Evolutionary conservation across 2,888 invertebrate species (phyloP), one percentile per base, ranked within the genome.

Genomic region (Laothoe populi): DNA sequence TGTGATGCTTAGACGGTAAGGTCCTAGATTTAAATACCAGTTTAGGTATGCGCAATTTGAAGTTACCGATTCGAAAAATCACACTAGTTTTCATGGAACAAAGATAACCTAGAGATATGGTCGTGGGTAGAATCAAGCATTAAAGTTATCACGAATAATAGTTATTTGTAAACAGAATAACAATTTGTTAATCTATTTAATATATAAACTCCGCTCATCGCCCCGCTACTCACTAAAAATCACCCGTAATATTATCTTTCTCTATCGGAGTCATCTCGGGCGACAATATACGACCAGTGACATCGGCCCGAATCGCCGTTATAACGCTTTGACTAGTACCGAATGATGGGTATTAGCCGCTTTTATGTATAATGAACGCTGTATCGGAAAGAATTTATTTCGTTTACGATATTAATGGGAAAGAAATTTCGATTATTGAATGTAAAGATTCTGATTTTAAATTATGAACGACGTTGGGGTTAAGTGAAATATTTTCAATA

Each of bases 221-320:
- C 86, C 77, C 61, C 76, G 66, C 79, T 66, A 42, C 65, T 74
- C 61, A 77, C 68, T 11, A n/a, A 64, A 64, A 19, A 60, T 58
- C 10, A 58, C 44, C 62, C 71, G 68, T 63, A 65, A 75, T 68
- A 80, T 81, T 79, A 83, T 83, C 82, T 84, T 79, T 77, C 79
- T 76, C 80, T 90, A 92, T 92, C 90, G 73, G 71, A 86, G 82
- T 82, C 83, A 90, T 92, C 90, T 90, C 80, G 75, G 86, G 88
- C 86, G 91, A 91, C 92, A 90, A 91, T 89, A 88, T 91, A 90
- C 87, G 90, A 91, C 88, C 89, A 86, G 82, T 86, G 89, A 90
- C 90, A 86, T 83, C 77, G 81, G 77, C 79, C 83, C 78, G 74
- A 86, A 87, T 88, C 84, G 84, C 81, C 71, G 74, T 77, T 79